phyloP scores from a whole-genome alignment of 2,888 invertebrate species.

The Ectemnius cavifrons region DNA sequence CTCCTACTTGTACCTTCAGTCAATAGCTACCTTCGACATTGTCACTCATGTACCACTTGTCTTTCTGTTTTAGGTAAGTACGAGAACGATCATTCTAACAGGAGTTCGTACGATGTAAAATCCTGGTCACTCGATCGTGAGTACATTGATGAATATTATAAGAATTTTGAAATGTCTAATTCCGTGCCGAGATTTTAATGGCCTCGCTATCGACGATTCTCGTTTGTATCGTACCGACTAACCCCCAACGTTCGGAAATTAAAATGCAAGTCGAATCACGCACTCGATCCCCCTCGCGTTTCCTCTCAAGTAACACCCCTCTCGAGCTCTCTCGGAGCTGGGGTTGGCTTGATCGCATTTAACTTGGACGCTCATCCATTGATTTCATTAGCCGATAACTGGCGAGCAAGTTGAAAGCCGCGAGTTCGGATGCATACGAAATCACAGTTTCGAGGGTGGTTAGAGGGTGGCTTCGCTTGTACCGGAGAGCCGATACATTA shows the following conservation, averaged over 20 bases:
- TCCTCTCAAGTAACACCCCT: conserved; percentile 34
- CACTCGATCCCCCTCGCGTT: conserved; percentile 45
- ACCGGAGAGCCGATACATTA: conserved; percentile 71
- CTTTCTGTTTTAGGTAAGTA: conserved; percentile 70
- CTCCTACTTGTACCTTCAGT: not conserved
- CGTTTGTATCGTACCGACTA: too few species aligned
- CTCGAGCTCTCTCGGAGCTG: conserved; percentile 32
- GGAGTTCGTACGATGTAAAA: conserved; percentile 8
- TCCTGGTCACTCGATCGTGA: conserved; percentile 40
- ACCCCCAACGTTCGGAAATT: conserved; percentile 65
- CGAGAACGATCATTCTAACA: conserved; percentile 31
- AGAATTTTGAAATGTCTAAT: conserved; percentile 26
- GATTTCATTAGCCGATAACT: conserved; percentile 77
- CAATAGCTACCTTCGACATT: not conserved
- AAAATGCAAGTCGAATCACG: conserved; percentile 62
- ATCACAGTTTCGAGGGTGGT: conserved; percentile 39
- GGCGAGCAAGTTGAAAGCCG: conserved; percentile 62
- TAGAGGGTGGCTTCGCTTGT: conserved; percentile 46
- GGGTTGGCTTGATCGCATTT: conserved; percentile 68
- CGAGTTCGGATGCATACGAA: conserved; percentile 50
- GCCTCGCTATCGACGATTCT: conserved; percentile 15
- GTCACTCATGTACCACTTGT: conserved; percentile 38
- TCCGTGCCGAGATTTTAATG: conserved; percentile 61
- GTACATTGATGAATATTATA: conserved; percentile 24
- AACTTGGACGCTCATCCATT: conserved; percentile 74